These are phyloP conservation scores for Drosophila melanosoma DNA, from an alignment of 2,888 invertebrate species.

Conservation along the genomic window DNA sequence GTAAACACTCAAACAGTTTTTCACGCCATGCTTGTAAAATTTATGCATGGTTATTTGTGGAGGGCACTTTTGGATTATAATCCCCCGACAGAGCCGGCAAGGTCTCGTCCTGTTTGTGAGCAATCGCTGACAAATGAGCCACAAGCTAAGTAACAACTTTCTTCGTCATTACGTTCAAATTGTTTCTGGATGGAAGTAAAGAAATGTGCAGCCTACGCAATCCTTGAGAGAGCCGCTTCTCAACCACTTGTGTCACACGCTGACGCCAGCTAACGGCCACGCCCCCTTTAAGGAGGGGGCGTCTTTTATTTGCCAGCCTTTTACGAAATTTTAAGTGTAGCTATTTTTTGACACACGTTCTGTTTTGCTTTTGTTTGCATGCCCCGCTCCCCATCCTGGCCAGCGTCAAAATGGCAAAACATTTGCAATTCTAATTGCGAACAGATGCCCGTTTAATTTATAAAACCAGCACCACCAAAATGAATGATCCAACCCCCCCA, in stretches of 20 bases:
- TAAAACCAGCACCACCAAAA: slow-evolving; percentile 5
- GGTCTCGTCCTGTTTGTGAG: slow-evolving; percentile 24
- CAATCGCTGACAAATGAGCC: slow-evolving; percentile 80
- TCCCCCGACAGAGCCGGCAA: slow-evolving; percentile 21
- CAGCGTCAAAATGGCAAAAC: slow-evolving; percentile 14
- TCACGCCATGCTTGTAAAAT: slow-evolving; percentile 65
- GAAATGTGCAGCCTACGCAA: slow-evolving; percentile 51
- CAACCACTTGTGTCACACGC: slow-evolving; percentile 65
- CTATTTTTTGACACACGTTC: slow-evolving; percentile 64
- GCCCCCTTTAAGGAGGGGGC: slow-evolving; percentile 7
- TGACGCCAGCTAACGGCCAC: slow-evolving; percentile 66
- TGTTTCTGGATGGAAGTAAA: slow-evolving; percentile 55
- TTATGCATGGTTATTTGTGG: slow-evolving; percentile 72
- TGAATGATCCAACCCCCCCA: neutral
- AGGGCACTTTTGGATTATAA: slow-evolving; percentile 62
- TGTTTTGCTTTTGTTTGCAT: slow-evolving; percentile 4
- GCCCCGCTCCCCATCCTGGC: neutral
- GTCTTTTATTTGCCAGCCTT: neutral
- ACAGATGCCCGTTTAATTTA: slow-evolving; percentile 61
- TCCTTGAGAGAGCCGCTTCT: slow-evolving; percentile 17
- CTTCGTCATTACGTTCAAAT: slow-evolving; percentile 79
- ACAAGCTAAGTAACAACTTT: slow-evolving; percentile 80
- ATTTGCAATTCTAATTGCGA: slow-evolving; percentile 77
- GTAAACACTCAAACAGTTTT: slow-evolving; percentile 53
- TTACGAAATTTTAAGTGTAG: slow-evolving; percentile 37